These are phyloP conservation scores for Toxonevra muliebris DNA, from an alignment of 2,888 invertebrate species.

Conservation along the genomic window DNA sequence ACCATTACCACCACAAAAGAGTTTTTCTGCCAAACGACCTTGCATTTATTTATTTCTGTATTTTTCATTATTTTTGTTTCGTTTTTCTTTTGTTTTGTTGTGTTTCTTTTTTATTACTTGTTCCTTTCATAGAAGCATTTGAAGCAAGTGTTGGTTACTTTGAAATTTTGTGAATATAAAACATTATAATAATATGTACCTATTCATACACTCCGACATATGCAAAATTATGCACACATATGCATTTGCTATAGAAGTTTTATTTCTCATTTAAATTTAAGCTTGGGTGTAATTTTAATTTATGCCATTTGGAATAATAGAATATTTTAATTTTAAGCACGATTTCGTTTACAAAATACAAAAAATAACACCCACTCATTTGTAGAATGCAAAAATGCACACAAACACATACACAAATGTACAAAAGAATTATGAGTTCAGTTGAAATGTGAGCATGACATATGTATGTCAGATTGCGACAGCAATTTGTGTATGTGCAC, in stretches of 20 bases:
- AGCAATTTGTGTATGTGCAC: too few species aligned
- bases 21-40: slow-evolving; percentile 36
- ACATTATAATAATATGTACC: too few species aligned
- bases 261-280: slow-evolving; percentile 21
- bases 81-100: slow-evolving; percentile 20
- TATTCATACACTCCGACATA: too few species aligned
- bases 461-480: too few species aligned
- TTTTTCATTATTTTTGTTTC: slow-evolving; percentile 23
- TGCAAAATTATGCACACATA: not conserved
- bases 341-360: slow-evolving; percentile 10
- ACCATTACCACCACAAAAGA: slow-evolving; percentile 23
- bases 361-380: too few species aligned
- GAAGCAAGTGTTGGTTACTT: slow-evolving; percentile 10
- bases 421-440: too few species aligned
- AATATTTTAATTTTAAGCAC: slow-evolving; percentile 24
- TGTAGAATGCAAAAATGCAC: too few species aligned
- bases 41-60: slow-evolving; percentile 21
- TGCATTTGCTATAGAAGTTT: slow-evolving; percentile 25
- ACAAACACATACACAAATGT: too few species aligned
- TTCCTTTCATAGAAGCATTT: not conserved
- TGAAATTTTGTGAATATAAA: too few species aligned
- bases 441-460: too few species aligned
- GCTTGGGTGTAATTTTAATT: slow-evolving; percentile 36
- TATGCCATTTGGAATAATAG: slow-evolving; percentile 26
- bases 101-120: slow-evolving; percentile 18